Conservation (phyloP, 2,888 invertebrate species). For the Odontomyia ornata region DNA sequence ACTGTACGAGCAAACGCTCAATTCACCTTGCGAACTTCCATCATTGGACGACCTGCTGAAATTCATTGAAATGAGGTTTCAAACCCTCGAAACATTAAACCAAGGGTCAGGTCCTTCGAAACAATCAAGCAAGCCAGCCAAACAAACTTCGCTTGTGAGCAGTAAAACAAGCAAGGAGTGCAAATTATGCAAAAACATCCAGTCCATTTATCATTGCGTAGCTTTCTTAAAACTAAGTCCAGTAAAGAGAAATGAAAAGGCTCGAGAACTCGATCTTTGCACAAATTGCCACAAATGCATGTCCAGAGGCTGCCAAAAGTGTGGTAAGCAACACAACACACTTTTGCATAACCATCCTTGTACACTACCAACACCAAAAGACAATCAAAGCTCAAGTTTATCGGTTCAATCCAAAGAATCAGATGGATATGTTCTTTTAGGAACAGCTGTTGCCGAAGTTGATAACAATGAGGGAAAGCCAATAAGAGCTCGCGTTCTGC, state of each 20-base stretch:
- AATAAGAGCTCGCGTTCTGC: no score
- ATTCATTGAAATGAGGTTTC: conserved; percentile 22
- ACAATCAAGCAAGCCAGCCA: neutral
- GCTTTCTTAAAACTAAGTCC: neutral
- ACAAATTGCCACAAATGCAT: neutral
- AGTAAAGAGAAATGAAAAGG: neutral
- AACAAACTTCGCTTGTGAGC: neutral
- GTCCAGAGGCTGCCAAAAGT: neutral
- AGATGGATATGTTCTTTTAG: neutral
- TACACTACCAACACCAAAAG: neutral
- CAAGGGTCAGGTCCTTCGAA: neutral
- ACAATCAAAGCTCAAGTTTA: neutral
- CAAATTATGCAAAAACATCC: neutral
- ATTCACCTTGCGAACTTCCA: neutral
- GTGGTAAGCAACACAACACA: neutral
- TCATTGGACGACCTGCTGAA: conserved; percentile 10
- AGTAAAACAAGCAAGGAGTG: neutral
- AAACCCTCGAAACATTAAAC: neutral
- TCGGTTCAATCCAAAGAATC: neutral
- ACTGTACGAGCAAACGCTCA: conserved; percentile 15
- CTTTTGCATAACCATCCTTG: neutral
- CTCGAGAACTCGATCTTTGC: neutral
- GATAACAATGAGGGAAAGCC: no score
- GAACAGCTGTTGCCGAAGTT: no score
- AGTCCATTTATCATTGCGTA: neutral